Conservation (phyloP, 2,113 vertebrate genomes). For the Periophthalmodon schlosseri region DNA sequence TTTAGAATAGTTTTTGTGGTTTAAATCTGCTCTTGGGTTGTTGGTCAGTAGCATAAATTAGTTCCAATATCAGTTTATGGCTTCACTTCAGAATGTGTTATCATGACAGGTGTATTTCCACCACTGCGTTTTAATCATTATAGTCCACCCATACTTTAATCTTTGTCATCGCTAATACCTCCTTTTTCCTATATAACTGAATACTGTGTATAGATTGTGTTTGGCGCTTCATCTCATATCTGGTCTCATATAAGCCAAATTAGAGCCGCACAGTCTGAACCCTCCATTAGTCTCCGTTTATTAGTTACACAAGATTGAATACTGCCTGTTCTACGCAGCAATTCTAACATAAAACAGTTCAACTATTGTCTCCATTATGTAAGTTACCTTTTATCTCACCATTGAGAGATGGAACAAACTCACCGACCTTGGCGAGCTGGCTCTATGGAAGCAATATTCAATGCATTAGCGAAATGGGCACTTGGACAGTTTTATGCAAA, state of each 20-base stretch:
- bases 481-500: constrained; percentile 2
- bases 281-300: neutral
- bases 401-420: neutral
- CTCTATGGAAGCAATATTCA: neutral
- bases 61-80: too few species aligned
- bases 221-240: too few species aligned
- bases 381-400: neutral
- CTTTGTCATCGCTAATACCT: neutral
- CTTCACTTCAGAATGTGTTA: too few species aligned
- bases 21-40: too few species aligned
- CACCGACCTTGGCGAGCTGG: neutral
- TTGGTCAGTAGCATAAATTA: too few species aligned
- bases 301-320: neutral
- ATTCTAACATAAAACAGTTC: too few species aligned
- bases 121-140: too few species aligned
- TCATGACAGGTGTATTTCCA: too few species aligned
- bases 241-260: neutral
- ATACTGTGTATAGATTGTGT: too few species aligned
- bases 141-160: too few species aligned
- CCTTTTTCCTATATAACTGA: neutral
- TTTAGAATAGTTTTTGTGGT: too few species aligned
- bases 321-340: neutral
- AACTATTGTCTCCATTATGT: neutral
- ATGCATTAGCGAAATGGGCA: neutral
- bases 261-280: neutral